A percentile compares a stretch with the other conserved stretches of the same genome.
phyloP scores from a whole-genome alignment of 2,113 vertebrate genomes.

The Microcebus murinus region DNA sequence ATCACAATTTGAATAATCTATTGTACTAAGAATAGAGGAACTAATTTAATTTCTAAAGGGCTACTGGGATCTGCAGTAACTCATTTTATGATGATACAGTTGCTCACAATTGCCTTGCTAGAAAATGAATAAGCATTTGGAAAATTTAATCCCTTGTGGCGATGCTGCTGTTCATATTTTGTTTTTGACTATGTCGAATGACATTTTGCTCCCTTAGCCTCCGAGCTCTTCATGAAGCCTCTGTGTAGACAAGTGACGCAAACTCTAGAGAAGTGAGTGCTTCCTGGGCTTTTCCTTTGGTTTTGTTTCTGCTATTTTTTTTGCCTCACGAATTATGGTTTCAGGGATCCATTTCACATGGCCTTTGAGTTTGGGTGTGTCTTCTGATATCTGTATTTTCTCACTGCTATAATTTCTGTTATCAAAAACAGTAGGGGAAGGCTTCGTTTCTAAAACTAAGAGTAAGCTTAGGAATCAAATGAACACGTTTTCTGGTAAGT shows the following conservation, averaged over 20 bases:
- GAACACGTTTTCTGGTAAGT: neutral
- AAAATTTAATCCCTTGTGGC: slow-evolving; percentile 53
- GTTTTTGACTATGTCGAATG: slow-evolving; percentile 38
- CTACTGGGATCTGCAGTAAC: slow-evolving; percentile 50
- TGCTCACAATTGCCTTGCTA: slow-evolving; percentile 63
- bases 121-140: slow-evolving; percentile 59
- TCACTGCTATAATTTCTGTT: neutral
- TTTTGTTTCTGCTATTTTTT: neutral
- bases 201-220: slow-evolving; percentile 26
- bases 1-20: slow-evolving; percentile 57
- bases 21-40: slow-evolving; percentile 73
- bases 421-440: neutral
- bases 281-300: neutral
- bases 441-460: slow-evolving; percentile 51
- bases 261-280: neutral
- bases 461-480: neutral
- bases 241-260: neutral
- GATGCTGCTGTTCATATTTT: slow-evolving; percentile 46
- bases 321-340: neutral
- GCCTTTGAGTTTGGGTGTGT: neutral
- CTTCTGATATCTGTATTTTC: neutral
- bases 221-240: slow-evolving; percentile 33
- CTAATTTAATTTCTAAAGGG: slow-evolving; percentile 70
- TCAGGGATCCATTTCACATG: neutral
- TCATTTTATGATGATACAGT: slow-evolving; percentile 58